A percentile compares a stretch with the other conserved stretches of the same genome.
These are phyloP conservation scores for Erebia palarica DNA, from an alignment of 2,888 invertebrate species.

Conservation along the genomic window DNA sequence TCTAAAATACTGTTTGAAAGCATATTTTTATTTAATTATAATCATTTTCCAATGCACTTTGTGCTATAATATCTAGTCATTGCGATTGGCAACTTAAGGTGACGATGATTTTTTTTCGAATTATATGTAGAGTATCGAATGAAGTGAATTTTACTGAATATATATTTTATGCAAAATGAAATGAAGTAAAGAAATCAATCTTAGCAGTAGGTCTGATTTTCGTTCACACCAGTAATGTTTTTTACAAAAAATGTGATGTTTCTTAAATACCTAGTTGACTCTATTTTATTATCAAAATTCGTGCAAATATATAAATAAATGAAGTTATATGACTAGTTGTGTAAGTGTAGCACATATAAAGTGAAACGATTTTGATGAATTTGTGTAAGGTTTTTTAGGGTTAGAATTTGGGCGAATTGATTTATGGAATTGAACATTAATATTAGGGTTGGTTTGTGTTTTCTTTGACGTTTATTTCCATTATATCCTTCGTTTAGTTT, in stretches of 20 bases:
- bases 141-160: conserved; percentile 15
- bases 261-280: conserved; percentile 67
- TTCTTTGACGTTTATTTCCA: conserved; percentile 17
- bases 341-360: conserved; percentile 70
- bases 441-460: conserved; percentile 23
- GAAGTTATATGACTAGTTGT: conserved; percentile 72
- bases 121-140: conserved; percentile 6
- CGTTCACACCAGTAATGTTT: conserved; percentile 63
- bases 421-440: conserved; percentile 36
- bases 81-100: conserved; percentile 24
- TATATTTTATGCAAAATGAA: conserved; percentile 1
- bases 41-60: conserved; percentile 19
- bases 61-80: conserved; percentile 32
- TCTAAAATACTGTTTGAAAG: not conserved
- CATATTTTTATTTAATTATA: conserved; percentile 10
- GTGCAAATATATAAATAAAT: conserved; percentile 65
- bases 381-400: conserved; percentile 30
- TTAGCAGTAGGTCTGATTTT: conserved; percentile 33
- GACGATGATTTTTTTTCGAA: conserved; percentile 21
- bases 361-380: conserved; percentile 47
- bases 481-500: conserved; percentile 19
- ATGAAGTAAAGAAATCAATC: conserved; percentile 1
- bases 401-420: conserved; percentile 28
- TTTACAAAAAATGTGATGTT: conserved; percentile 69
- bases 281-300: conserved; percentile 73